These are phyloP conservation scores for Manis crassicaudata DNA, from an alignment of 2,797 vertebrate genomes.

Conservation along the genomic window DNA sequence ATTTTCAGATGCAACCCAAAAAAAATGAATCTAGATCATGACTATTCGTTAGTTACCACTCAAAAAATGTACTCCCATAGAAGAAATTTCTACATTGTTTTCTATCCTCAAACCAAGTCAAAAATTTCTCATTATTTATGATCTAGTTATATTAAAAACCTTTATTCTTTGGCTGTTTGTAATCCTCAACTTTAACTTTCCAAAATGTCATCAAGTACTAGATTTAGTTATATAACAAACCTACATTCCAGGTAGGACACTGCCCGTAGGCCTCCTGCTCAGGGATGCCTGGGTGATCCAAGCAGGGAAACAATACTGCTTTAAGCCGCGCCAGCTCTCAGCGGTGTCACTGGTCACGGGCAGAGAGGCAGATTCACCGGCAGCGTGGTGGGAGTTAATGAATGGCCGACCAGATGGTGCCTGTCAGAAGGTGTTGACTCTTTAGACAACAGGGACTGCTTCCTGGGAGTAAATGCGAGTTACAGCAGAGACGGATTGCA, in stretches of 20 bases:
- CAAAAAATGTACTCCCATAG: neutral
- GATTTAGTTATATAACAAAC: conserved; percentile 29
- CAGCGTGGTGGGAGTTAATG: conserved; percentile 77
- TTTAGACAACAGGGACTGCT: conserved; percentile 82
- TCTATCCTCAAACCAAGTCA: neutral
- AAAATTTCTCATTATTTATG: neutral
- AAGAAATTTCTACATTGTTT: neutral
- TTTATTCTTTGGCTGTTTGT: neutral
- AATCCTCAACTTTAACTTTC: neutral
- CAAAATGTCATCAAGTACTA: neutral
- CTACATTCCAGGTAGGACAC: neutral
- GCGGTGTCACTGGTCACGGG: conserved; percentile 2
- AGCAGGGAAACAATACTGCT: conserved; percentile 52
- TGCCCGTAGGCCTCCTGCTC: neutral
- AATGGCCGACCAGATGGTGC: conserved; percentile 82
- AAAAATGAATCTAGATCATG: neutral
- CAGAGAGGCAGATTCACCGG: conserved; percentile 44
- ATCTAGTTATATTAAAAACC: neutral
- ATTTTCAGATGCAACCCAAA: neutral
- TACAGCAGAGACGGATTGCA: conserved; percentile 70
- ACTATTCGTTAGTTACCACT: neutral
- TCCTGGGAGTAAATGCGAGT: conserved; percentile 80
- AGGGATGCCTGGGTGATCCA: neutral
- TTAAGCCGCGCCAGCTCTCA: conserved; percentile 38
- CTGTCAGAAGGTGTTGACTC: conserved; percentile 85